phyloP scores from a whole-genome alignment of 2,797 vertebrate genomes.

The Rhinoraja longicauda region DNA sequence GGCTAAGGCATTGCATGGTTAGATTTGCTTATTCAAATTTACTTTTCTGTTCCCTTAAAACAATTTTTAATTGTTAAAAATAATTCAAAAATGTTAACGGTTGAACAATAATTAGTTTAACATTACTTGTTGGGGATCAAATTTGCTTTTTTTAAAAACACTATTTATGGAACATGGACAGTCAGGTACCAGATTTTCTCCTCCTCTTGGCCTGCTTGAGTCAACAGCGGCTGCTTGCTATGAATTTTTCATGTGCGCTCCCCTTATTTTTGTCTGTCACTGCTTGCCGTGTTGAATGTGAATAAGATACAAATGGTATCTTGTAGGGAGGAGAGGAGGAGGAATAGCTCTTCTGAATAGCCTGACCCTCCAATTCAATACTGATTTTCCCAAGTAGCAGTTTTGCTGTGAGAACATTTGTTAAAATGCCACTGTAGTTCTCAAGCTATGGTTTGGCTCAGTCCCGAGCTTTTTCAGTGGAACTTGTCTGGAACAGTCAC shows the following conservation, averaged over 20 bases:
- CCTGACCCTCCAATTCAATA: slow-evolving; percentile 24
- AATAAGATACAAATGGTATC: slow-evolving; percentile 29
- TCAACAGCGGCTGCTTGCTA: slow-evolving; percentile 21
- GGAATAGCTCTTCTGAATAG: slow-evolving; percentile 3
- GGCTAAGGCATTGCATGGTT: neutral
- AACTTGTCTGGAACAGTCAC: slow-evolving; percentile 11
- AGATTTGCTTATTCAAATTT: neutral
- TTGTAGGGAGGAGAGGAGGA: neutral
- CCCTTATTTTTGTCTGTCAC: slow-evolving; percentile 28
- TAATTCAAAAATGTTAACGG: no score
- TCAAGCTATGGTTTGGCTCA: slow-evolving; percentile 24
- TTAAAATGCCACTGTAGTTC: slow-evolving; percentile 1
- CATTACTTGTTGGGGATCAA: neutral
- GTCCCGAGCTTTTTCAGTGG: neutral
- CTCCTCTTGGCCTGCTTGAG: neutral
- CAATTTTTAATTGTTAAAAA: neutral
- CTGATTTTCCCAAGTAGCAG: slow-evolving; percentile 23
- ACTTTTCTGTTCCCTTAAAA: neutral
- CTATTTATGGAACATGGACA: neutral
- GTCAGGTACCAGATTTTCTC: neutral
- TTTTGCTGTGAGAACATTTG: slow-evolving; percentile 36
- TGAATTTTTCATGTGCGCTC: slow-evolving; percentile 35
- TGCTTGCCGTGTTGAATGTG: slow-evolving; percentile 13
- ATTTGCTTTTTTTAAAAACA: slow-evolving; percentile 22
- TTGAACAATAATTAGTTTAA: neutral